phyloP scores from a whole-genome alignment of 2,888 invertebrate species.

The Anthoptus insignis region DNA sequence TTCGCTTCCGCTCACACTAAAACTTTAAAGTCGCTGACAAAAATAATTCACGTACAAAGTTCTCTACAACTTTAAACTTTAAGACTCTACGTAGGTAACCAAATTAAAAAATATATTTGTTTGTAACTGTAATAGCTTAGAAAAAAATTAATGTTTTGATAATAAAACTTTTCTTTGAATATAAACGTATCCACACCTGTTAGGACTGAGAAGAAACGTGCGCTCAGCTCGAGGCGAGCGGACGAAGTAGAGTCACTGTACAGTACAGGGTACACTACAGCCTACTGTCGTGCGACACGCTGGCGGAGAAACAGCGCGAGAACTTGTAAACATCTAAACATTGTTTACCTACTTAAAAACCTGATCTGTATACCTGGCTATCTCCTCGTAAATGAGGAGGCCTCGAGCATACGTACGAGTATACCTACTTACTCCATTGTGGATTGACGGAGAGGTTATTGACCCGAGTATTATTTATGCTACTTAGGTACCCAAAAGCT shows the following conservation, averaged over 20 bases:
- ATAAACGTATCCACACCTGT: slow-evolving; percentile 56
- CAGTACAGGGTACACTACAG: too few species aligned
- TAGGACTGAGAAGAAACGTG: slow-evolving; percentile 63
- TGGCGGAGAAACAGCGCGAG: slow-evolving; percentile 62
- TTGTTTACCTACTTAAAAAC: not conserved
- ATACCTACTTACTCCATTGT: too few species aligned
- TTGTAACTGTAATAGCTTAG: not conserved
- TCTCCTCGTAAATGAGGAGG: too few species aligned
- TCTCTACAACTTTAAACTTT: not conserved
- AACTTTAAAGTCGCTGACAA: not conserved
- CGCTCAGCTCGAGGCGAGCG: slow-evolving; percentile 68
- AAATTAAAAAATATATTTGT: not conserved
- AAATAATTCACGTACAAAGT: not conserved
- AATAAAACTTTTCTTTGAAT: not conserved
- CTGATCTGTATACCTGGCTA: too few species aligned
- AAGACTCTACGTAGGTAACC: too few species aligned
- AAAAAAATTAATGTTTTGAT: not conserved
- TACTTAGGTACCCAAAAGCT: too few species aligned
- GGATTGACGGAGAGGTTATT: too few species aligned
- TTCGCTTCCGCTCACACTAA: too few species aligned
- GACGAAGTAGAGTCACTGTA: slow-evolving; percentile 54
- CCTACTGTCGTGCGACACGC: slow-evolving; percentile 52
- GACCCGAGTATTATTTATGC: too few species aligned
- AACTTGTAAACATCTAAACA: slow-evolving; percentile 16
- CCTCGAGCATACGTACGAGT: too few species aligned